Percentiles rank a stretch among this genome's conserved stretches.
Conservation (phyloP, 2,113 vertebrate species). For the Serinus canaria region DNA sequence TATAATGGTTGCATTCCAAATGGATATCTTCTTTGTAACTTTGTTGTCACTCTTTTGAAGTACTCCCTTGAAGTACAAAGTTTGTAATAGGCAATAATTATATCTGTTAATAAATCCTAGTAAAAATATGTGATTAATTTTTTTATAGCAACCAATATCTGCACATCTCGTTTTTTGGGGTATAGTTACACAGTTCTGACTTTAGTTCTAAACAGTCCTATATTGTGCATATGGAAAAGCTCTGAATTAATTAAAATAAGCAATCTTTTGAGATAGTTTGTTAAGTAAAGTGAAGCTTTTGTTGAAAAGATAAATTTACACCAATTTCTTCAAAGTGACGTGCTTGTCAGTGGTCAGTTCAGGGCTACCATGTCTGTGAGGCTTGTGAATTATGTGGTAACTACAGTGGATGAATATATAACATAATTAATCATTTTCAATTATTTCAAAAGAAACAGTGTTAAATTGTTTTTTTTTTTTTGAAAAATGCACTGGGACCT, state of each 20-base stretch:
- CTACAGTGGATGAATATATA: not conserved
- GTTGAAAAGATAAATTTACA: not conserved
- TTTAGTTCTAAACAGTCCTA: not conserved
- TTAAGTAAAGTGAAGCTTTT: not conserved
- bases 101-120: not conserved
- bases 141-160: not conserved
- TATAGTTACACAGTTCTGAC: not conserved
- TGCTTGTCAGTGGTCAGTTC: not conserved
- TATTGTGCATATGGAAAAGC: not conserved
- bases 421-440: not conserved
- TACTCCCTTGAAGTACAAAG: not conserved
- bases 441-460: not conserved
- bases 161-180: fast-evolving
- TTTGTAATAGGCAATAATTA: not conserved
- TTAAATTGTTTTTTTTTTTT: not conserved
- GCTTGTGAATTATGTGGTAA: not conserved
- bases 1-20: not conserved
- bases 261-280: not conserved
- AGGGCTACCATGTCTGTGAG: not conserved
- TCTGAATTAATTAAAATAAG: not conserved
- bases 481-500: not conserved
- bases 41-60: not conserved
- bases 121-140: not conserved
- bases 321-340: not conserved
- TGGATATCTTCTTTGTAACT: not conserved